These are phyloP conservation scores for Meganola albula DNA, from an alignment of 2,888 invertebrate species.

Conservation along the genomic window DNA sequence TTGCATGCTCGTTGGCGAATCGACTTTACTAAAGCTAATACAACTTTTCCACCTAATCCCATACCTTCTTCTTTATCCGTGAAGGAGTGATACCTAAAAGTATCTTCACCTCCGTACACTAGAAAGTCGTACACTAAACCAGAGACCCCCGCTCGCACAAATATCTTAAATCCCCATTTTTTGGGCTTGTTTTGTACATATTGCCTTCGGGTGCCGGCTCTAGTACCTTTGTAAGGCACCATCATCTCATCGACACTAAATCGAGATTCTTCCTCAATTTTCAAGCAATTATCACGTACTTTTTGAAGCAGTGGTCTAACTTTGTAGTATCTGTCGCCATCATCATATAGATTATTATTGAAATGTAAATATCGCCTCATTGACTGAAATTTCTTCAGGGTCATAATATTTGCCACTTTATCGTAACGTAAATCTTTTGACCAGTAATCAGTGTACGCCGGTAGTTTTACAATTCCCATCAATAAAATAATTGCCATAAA, in stretches of 20 bases:
- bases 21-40: conserved; percentile 10
- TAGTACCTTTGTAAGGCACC: conserved; percentile 17
- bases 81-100: conserved; percentile 8
- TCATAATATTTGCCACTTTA: neutral
- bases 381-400: neutral
- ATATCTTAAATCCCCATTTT: conserved; percentile 15
- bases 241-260: conserved; percentile 17
- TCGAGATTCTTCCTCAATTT: conserved; percentile 13
- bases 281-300: conserved; percentile 7
- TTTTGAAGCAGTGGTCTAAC: conserved; percentile 4
- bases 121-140: conserved; percentile 16
- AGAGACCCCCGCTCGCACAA: conserved; percentile 14
- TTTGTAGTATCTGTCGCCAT: conserved; percentile 6
- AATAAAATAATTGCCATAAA: conserved; percentile 6
- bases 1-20: conserved; percentile 7
- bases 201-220: conserved; percentile 14
- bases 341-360: conserved; percentile 9
- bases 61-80: conserved; percentile 11
- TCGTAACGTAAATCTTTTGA: neutral
- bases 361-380: conserved; percentile 8
- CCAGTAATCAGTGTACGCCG: neutral
- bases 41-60: conserved; percentile 11
- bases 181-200: conserved; percentile 10
- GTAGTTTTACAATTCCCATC: neutral
- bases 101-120: conserved; percentile 14